These are phyloP conservation scores for Picus viridis DNA, from an alignment of 2,797 vertebrate species.

Conservation along the genomic window DNA sequence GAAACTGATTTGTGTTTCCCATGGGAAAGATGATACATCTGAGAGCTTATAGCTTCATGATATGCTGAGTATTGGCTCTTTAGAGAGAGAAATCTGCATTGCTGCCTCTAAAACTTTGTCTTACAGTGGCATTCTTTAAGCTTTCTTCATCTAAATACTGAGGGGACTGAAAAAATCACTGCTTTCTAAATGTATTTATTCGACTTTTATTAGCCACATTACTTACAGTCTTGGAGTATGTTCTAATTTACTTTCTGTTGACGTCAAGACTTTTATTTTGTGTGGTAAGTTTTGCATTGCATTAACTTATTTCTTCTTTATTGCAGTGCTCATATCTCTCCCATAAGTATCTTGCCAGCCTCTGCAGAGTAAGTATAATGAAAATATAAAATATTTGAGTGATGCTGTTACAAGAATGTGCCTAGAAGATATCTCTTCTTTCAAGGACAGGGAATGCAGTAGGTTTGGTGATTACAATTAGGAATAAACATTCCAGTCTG, in stretches of 20 bases:
- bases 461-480: not conserved
- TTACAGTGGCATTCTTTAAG: not conserved
- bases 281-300: not conserved
- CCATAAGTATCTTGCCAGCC: conserved; percentile 92
- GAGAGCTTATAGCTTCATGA: not conserved
- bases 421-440: not conserved
- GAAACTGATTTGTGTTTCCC: conserved; percentile 36
- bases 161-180: not conserved
- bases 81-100: not conserved
- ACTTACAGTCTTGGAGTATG: not conserved
- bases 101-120: not conserved
- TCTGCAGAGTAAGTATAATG: conserved; percentile 91
- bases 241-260: not conserved
- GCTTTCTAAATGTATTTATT: not conserved
- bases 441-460: not conserved
- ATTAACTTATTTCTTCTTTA: conserved; percentile 36
- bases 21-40: conserved; percentile 12
- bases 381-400: not conserved
- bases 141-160: not conserved
- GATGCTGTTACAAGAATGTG: not conserved
- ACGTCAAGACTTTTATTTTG: not conserved
- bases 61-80: not conserved
- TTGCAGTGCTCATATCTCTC: conserved; percentile 88
- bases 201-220: not conserved
- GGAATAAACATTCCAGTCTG: not conserved